A percentile compares a stretch with the other conserved stretches of the same genome.
Conservation (phyloP, 2,888 invertebrate genomes). For the Atherix ibis region DNA sequence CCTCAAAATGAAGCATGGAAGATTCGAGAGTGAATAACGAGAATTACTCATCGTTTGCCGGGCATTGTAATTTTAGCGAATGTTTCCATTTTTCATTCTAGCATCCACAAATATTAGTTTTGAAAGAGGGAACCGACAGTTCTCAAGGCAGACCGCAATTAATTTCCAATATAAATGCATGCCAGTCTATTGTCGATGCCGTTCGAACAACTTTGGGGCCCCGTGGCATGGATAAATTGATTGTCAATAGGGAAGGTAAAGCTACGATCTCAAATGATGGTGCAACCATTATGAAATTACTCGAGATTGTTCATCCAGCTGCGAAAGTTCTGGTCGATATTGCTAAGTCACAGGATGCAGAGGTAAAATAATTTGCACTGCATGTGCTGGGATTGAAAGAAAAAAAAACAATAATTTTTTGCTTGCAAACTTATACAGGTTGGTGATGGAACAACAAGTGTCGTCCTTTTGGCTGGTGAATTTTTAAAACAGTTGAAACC, state of each 20-base stretch:
- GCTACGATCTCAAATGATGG: slow-evolving; percentile 99
- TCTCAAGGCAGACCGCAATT: slow-evolving; percentile 93
- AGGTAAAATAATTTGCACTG: slow-evolving; percentile 42
- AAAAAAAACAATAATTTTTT: no score
- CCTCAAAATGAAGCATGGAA: no score
- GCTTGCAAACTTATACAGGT: slow-evolving; percentile 50
- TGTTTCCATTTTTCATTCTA: slow-evolving; percentile 30
- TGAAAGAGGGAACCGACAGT: slow-evolving; percentile 96
- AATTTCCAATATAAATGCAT: slow-evolving; percentile 94
- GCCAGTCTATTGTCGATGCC: slow-evolving; percentile 87
- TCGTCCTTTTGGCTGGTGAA: slow-evolving; percentile 90
- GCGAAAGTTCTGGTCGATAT: slow-evolving; percentile 97
- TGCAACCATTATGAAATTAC: slow-evolving; percentile 94
- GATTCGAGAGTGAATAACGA: no score
- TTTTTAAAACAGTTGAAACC: slow-evolving; percentile 87
- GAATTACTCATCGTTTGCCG: no score
- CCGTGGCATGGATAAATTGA: slow-evolving; percentile 97
- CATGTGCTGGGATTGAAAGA: background rate
- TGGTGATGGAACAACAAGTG: slow-evolving; percentile 97
- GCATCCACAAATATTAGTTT: slow-evolving; percentile 95
- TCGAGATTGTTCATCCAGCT: slow-evolving; percentile 96
- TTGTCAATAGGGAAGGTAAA: slow-evolving; percentile 77
- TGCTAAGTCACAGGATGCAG: slow-evolving; percentile 96
- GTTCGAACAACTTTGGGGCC: slow-evolving; percentile 94
- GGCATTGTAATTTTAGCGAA: no score